A percentile compares a stretch with the other conserved stretches of the same genome.
These are phyloP conservation scores for Trinorchestia longiramus DNA, from an alignment of 1,140 invertebrate genomes.

Conservation along the genomic window DNA sequence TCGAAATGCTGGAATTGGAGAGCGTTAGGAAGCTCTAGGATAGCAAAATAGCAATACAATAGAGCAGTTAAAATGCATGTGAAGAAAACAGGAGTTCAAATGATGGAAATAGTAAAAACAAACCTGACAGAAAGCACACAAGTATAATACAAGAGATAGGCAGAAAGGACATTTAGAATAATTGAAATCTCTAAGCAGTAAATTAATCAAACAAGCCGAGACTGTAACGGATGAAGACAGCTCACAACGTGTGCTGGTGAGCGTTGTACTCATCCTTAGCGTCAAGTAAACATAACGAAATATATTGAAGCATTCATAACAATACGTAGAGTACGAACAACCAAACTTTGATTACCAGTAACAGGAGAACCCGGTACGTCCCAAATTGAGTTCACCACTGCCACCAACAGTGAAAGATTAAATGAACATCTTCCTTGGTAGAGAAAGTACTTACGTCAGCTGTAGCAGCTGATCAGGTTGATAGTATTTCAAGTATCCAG, in stretches of 20 bases:
- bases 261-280: not conserved
- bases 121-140: not conserved
- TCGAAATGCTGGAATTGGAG: not conserved
- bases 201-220: not conserved
- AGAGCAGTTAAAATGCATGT: not conserved
- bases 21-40: not conserved
- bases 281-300: not conserved
- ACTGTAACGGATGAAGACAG: not conserved
- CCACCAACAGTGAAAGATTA: not conserved
- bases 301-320: not conserved
- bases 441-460: not conserved
- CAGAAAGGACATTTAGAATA: not conserved
- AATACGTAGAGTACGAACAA: not conserved
- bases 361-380: not conserved
- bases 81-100: not conserved
- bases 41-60: not conserved
- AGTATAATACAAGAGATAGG: not conserved
- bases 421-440: not conserved
- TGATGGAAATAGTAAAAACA: not conserved
- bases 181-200: not conserved
- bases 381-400: not conserved
- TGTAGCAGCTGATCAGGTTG: not conserved
- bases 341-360: not conserved
- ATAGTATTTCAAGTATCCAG: not conserved
- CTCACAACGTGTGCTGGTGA: not conserved